Conservation (phyloP, 1,140 invertebrate species). For the Megalonaias nervosa region DNA sequence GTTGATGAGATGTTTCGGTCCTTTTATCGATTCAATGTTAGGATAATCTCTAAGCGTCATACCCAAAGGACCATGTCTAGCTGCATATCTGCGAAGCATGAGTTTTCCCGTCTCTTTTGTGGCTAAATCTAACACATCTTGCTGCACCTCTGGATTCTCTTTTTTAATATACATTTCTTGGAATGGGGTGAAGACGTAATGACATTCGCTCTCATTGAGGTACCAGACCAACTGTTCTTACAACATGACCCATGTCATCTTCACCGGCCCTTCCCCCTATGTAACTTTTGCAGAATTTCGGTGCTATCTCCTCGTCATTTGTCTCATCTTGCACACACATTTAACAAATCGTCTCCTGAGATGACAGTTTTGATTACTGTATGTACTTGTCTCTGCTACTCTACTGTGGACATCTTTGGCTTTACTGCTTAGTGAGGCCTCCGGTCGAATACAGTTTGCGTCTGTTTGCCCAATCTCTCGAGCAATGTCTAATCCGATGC, state of each 20-base stretch:
- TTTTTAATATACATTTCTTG: constrained; percentile 17
- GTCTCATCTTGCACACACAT: neutral
- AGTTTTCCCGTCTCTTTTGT: constrained; percentile 4
- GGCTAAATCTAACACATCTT: constrained; percentile 5
- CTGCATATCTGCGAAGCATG: neutral
- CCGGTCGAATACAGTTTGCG: constrained; percentile 3
- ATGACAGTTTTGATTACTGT: neutral
- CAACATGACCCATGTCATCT: neutral
- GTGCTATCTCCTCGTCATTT: neutral
- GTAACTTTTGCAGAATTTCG: constrained; percentile 3
- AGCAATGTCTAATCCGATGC: constrained; percentile 21
- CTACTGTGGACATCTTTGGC: constrained; percentile 16
- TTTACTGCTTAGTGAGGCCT: neutral
- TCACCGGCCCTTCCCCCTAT: neutral
- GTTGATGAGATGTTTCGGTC: constrained; percentile 8
- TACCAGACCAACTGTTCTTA: too few relatives aligned
- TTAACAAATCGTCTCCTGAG: neutral
- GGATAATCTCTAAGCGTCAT: neutral
- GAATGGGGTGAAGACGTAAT: neutral
- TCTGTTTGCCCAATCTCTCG: constrained; percentile 15
- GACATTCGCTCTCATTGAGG: too few relatives aligned
- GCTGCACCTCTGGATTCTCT: neutral
- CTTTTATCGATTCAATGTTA: neutral
- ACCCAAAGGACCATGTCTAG: neutral
- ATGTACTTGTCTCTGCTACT: constrained; percentile 9